phyloP scores from a whole-genome alignment of 2,797 vertebrate species.

The Triplophysa bombifrons region DNA sequence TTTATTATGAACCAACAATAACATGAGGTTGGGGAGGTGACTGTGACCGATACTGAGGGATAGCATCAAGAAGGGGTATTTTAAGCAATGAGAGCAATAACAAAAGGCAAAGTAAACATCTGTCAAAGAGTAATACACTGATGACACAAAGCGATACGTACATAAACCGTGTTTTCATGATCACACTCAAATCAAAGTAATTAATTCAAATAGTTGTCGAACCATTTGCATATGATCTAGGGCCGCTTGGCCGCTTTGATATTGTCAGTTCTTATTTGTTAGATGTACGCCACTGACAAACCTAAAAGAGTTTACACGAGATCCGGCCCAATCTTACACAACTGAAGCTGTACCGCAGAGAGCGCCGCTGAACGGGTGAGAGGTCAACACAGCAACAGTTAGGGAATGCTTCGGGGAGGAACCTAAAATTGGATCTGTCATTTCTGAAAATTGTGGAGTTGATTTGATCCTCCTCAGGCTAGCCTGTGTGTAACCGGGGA shows the following conservation, averaged over 20 bases:
- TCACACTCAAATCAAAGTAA: neutral
- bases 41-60: neutral
- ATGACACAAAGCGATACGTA: neutral
- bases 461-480: conserved; percentile 72
- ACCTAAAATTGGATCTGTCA: conserved; percentile 83
- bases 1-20: conserved; percentile 13
- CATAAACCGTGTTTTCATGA: neutral
- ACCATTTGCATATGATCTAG: neutral
- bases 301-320: conserved; percentile 42
- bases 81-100: neutral
- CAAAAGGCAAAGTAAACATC: neutral
- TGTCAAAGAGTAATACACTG: neutral
- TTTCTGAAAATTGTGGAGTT: conserved; percentile 80
- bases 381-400: conserved; percentile 77
- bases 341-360: conserved; percentile 11
- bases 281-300: conserved; percentile 53
- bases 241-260: conserved; percentile 1
- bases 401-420: conserved; percentile 75
- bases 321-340: conserved; percentile 30
- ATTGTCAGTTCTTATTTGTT: conserved; percentile 62
- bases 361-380: conserved; percentile 69
- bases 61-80: neutral
- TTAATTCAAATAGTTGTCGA: conserved; percentile 6
- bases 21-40: conserved; percentile 5
- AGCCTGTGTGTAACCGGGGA: conserved; percentile 62